Base-by-base conservation (phyloP, 92 coral and sea anemone genomes). In the Umimayanthus kanabou region DNA sequence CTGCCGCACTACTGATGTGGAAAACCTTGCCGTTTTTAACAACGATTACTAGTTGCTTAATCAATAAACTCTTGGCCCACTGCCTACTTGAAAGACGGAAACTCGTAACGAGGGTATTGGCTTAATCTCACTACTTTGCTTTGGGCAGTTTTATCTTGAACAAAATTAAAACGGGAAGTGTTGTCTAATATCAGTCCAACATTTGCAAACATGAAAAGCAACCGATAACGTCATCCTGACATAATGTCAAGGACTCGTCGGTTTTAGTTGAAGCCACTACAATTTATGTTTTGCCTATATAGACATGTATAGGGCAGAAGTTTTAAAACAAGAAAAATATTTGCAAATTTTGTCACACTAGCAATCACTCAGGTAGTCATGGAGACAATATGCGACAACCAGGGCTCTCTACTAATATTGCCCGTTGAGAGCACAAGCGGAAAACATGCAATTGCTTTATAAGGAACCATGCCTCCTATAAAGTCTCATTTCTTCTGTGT, bases 21-120 rank as follows among this genome's bases (percentile, higher is more conserved):
- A 22, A 22, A 15, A 37, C 25, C 20, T 75, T 73, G 77, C 45
- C 37, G 37, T 73, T 42, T 15, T 7, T 73, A 37, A 39, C 22
- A 74, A 39, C 79, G 45, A 43, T 69, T 43, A n/a, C n/a, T n/a
- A 47, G 64, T 83, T 69, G 30, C 65, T 18, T 33, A 33, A 2
- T 33, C 43, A 28, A 83, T 14, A 42, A 49, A 80, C 45, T 78
- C 23, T 58, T 69, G 26, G 28, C 37, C 7, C 64, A 26, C 22
- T 77, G 37, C 47, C 39, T 39, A 69, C 65, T 83, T 83, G 77
- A 83, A 53, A 3, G 8, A 28, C 86, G 86, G 86, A 82, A 82
- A 25, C 75, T 82, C 76, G 86, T 65, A 67, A 45, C 9, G 76
- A 40, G 57, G 58, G 77, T 18, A 82, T 82, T 22, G 76, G 58